These are phyloP conservation scores for Lasioglossum figueresi DNA, from an alignment of 2,888 invertebrate genomes.

Conservation along the genomic window DNA sequence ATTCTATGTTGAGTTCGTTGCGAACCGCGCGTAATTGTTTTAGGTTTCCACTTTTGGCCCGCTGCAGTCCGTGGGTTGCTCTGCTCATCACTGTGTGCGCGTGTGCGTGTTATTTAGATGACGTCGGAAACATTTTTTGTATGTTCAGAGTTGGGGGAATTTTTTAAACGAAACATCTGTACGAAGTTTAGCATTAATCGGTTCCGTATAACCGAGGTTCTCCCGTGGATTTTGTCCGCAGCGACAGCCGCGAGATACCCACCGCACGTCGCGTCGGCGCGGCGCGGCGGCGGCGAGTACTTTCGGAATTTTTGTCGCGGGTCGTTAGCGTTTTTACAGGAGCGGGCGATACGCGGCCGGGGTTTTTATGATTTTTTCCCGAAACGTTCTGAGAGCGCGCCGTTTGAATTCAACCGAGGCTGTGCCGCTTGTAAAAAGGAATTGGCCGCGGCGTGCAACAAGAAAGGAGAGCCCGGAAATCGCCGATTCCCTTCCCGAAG, in stretches of 20 bases:
- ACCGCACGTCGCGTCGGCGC: neutral
- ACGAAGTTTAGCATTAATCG: neutral
- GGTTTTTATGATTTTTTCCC: conserved; percentile 21
- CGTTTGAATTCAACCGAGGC: conserved; percentile 49
- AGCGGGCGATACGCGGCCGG: neutral
- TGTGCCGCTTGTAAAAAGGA: conserved; percentile 50
- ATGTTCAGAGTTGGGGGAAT: too few relatives aligned
- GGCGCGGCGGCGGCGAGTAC: neutral
- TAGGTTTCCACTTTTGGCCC: too few relatives aligned
- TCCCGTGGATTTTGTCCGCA: neutral
- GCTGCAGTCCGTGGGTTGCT: too few relatives aligned
- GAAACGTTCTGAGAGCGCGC: neutral
- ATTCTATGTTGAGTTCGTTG: too few relatives aligned
- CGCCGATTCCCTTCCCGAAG: conserved; percentile 31
- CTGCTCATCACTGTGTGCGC: too few relatives aligned
- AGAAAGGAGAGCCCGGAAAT: conserved; percentile 32
- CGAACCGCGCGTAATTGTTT: too few relatives aligned
- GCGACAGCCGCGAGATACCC: neutral
- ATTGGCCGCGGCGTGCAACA: conserved; percentile 34
- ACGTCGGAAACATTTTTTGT: too few relatives aligned
- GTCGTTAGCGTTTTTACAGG: conserved; percentile 2
- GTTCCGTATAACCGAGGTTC: neutral
- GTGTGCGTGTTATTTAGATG: too few relatives aligned
- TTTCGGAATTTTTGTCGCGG: conserved; percentile 12
- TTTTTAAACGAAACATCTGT: too few relatives aligned